A percentile compares a stretch with the other conserved stretches of the same genome.
Evolutionary conservation across 2,113 vertebrate species (phyloP).

Genomic region (Heliornis fulica): DNA sequence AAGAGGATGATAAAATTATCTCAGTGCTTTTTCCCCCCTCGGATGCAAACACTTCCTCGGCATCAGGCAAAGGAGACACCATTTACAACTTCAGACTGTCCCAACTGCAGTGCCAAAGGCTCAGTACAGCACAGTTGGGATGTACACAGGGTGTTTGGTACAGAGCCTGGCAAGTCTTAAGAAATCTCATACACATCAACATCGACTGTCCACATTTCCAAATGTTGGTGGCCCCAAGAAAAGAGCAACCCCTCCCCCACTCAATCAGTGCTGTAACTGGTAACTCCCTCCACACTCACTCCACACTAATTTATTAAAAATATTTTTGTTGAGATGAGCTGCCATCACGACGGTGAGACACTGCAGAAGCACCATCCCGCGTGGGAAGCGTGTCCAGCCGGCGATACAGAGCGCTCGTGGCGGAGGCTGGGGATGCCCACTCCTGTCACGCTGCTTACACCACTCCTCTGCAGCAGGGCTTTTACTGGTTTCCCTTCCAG

Average conservation of each 20-base stretch:
- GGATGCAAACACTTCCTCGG: neutral
- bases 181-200: neutral
- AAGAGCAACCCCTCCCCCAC: neutral
- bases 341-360: neutral
- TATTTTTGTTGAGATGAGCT: neutral
- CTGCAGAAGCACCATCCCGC: rapidly evolving
- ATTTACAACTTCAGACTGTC: neutral
- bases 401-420: too few relatives aligned
- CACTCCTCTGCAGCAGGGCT: neutral
- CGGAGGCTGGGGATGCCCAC: too few relatives aligned
- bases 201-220: neutral
- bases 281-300: neutral
- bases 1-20: neutral
- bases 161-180: neutral
- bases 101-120: neutral
- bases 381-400: neutral
- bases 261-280: neutral
- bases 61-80: neutral
- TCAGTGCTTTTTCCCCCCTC: neutral
- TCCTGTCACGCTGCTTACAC: neutral
- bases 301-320: neutral
- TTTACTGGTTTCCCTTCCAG: neutral
- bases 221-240: neutral
- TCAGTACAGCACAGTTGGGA: neutral
- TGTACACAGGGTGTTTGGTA: neutral